Evolutionary conservation across 2,113 vertebrate species (phyloP).

Genomic region (Callionymus lyra): DNA sequence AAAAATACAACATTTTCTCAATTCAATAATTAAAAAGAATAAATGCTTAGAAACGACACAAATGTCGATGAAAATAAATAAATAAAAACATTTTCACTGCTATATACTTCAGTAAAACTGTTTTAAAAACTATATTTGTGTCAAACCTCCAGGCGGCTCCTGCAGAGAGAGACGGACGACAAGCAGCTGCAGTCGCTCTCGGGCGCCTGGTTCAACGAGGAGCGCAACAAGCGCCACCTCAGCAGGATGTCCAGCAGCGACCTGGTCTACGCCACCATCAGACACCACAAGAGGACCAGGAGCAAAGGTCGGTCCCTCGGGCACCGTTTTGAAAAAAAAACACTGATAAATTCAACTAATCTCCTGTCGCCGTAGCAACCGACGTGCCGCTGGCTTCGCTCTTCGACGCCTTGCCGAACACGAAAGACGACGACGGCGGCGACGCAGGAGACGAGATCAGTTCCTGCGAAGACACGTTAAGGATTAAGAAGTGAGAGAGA

Average conservation of each 20-base stretch:
- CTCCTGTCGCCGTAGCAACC: conserved; percentile 35
- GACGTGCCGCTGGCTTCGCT: conserved; percentile 39
- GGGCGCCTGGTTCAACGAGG: conserved; percentile 84
- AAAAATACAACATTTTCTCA: too few relatives aligned
- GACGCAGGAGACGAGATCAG: conserved; percentile 10
- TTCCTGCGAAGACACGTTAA: conserved; percentile 11
- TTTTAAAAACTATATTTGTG: too few relatives aligned
- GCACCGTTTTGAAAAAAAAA: background rate
- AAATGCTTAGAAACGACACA: too few relatives aligned
- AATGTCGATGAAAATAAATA: too few relatives aligned
- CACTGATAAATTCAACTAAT: background rate
- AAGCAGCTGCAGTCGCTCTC: conserved; percentile 68
- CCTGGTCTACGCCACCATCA: conserved; percentile 79
- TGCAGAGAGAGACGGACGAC: conserved; percentile 67
- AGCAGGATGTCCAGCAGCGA: conserved; percentile 62
- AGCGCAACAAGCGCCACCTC: conserved; percentile 70
- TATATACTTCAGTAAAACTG: too few relatives aligned
- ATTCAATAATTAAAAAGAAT: too few relatives aligned
- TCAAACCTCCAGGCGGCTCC: conserved; percentile 65
- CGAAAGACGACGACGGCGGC: conserved; percentile 1
- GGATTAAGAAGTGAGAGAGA: conserved; percentile 1
- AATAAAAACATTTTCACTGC: too few relatives aligned
- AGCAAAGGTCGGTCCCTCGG: conserved; percentile 64
- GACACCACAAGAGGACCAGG: conserved; percentile 68
- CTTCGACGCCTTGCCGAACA: conserved; percentile 41